These are phyloP conservation scores for Tachuris rubrigastra DNA, from an alignment of 2,113 vertebrate species.

Conservation along the genomic window DNA sequence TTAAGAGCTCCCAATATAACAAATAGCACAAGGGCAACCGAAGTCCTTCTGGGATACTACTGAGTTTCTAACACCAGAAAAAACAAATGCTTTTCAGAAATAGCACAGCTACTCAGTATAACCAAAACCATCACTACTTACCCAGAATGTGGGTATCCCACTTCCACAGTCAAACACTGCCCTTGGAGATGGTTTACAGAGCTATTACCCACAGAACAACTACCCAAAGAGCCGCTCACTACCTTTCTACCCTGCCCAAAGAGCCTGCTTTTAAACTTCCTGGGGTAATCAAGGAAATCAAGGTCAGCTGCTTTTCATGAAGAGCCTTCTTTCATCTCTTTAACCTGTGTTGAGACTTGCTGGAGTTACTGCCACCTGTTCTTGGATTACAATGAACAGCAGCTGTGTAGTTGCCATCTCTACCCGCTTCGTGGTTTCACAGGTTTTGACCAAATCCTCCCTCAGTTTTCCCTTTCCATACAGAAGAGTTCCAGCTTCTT, in stretches of 20 bases:
- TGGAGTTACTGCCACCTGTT: neutral
- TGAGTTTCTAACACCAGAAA: accelerated
- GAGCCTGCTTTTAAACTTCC: neutral
- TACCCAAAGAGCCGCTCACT: accelerated
- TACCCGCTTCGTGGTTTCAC: accelerated
- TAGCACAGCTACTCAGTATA: accelerated
- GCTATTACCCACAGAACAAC: accelerated
- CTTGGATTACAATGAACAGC: neutral
- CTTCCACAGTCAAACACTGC: accelerated
- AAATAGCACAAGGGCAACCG: accelerated
- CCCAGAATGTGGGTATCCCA: accelerated
- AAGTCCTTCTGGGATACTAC: accelerated
- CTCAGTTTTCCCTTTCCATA: neutral
- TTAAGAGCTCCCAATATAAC: accelerated
- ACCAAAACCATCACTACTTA: accelerated
- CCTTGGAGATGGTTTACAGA: accelerated
- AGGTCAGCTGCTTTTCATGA: neutral
- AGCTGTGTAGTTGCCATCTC: neutral
- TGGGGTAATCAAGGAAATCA: neutral
- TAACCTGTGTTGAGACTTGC: neutral
- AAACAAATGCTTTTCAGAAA: accelerated
- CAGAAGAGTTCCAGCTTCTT: neutral
- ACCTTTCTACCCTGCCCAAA: accelerated
- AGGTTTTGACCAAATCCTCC: neutral
- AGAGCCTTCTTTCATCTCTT: neutral